Evolutionary conservation across 2,888 invertebrate species (phyloP).

Genomic region (Idaea biselata): DNA sequence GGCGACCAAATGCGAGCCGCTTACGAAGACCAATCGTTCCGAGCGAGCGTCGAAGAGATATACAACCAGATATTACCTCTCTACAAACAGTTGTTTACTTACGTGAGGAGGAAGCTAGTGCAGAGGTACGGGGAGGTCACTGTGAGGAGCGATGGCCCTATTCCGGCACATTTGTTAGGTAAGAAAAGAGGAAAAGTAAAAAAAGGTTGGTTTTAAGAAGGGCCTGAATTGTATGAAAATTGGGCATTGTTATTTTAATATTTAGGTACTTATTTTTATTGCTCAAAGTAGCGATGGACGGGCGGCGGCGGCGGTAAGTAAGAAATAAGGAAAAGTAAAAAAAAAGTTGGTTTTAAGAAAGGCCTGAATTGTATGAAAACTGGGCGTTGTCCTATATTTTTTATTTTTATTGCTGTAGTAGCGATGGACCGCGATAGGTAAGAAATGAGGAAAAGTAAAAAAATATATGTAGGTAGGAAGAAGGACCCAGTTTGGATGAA

Average conservation of each 20-base stretch:
- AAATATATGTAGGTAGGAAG: too few relatives aligned
- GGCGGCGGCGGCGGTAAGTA: too few relatives aligned
- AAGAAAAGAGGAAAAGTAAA: slow-evolving; percentile 14
- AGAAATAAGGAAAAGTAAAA: too few relatives aligned
- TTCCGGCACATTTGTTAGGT: slow-evolving; percentile 91
- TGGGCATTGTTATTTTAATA: too few relatives aligned
- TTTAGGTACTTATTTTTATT: too few relatives aligned
- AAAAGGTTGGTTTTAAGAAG: too few relatives aligned
- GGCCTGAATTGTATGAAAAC: background rate
- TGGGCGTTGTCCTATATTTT: too few relatives aligned
- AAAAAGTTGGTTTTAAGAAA: too few relatives aligned
- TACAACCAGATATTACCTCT: slow-evolving; percentile 86
- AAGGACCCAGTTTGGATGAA: background rate
- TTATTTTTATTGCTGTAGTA: too few relatives aligned
- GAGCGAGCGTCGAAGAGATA: slow-evolving; percentile 77
- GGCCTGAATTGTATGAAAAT: background rate
- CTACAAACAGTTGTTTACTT: slow-evolving; percentile 91
- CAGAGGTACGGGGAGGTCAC: slow-evolving; percentile 82
- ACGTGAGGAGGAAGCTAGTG: slow-evolving; percentile 85
- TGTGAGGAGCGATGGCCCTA: slow-evolving; percentile 85
- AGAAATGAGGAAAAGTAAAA: too few relatives aligned
- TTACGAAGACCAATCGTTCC: slow-evolving; percentile 87
- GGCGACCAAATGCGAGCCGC: slow-evolving; percentile 89
- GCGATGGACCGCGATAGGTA: too few relatives aligned
- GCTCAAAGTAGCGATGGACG: too few relatives aligned